phyloP scores from a whole-genome alignment of 2,797 vertebrate species.

The Adrianichthys oophorus region DNA sequence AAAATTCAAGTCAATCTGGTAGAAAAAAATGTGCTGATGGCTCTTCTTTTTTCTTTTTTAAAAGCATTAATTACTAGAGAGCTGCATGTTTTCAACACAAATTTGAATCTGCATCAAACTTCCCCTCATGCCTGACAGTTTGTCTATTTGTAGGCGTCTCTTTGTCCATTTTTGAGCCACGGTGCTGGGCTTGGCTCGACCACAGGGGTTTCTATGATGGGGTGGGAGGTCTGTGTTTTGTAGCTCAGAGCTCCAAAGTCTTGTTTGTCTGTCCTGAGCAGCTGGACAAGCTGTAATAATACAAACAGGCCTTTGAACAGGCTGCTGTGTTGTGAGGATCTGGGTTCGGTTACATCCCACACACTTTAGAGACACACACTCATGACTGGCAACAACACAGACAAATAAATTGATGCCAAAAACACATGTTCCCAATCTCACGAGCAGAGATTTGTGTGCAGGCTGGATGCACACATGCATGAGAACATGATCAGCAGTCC shows the following conservation, averaged over 20 bases:
- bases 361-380: constrained; percentile 37
- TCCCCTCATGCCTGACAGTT: constrained; percentile 48
- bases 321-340: constrained; percentile 77
- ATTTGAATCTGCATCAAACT: constrained; percentile 36
- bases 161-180: constrained; percentile 63
- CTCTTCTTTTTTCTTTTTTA: neutral
- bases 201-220: constrained; percentile 61
- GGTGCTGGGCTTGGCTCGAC: constrained; percentile 57
- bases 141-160: constrained; percentile 65
- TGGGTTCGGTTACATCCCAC: constrained; percentile 75
- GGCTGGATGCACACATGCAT: neutral
- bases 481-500: neutral
- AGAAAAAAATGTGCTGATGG: constrained; percentile 7
- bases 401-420: constrained; percentile 26
- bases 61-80: constrained; percentile 9
- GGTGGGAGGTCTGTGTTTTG: constrained; percentile 76
- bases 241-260: constrained; percentile 73
- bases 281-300: constrained; percentile 86
- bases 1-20: constrained; percentile 5
- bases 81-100: constrained; percentile 16
- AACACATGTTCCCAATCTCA: constrained; percentile 15
- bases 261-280: constrained; percentile 83
- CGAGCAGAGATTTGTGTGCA: constrained; percentile 13
- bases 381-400: constrained; percentile 15
- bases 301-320: constrained; percentile 83